phyloP scores from a whole-genome alignment of 2,113 vertebrate species.

The Serinus canaria region DNA sequence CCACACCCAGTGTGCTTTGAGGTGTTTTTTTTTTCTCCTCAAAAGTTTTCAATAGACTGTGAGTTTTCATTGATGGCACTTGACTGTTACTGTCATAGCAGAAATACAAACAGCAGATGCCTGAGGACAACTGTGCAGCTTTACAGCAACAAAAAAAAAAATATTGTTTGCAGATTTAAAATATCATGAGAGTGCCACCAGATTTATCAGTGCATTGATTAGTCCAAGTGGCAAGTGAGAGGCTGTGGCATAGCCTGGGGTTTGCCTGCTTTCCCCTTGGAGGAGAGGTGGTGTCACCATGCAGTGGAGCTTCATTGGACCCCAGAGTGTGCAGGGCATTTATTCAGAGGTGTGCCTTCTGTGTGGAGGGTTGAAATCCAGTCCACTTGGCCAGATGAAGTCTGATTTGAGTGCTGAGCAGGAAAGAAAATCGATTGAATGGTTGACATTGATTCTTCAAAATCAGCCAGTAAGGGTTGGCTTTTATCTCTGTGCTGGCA shows the following conservation, averaged over 20 bases:
- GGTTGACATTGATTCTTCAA: conserved; percentile 6
- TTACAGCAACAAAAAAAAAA: not conserved
- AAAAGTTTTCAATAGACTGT: conserved; percentile 3
- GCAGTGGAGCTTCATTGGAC: not conserved
- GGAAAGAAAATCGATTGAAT: conserved; percentile 1
- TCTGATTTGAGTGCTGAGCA: not conserved
- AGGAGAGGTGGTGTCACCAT: fast-evolving
- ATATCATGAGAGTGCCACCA: not conserved
- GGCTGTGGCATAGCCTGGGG: not conserved
- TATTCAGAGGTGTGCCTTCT: not conserved
- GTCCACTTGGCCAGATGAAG: not conserved
- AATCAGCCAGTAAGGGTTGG: not conserved
- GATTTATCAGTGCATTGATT: not conserved
- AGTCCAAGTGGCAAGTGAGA: not conserved
- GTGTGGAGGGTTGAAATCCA: not conserved
- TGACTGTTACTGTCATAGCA: conserved; percentile 44
- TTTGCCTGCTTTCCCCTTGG: not conserved
- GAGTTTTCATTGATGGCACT: conserved; percentile 57
- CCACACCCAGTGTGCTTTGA: conserved; percentile 20
- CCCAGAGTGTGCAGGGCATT: not conserved
- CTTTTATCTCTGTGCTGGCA: conserved; percentile 37
- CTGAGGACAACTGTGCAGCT: not conserved
- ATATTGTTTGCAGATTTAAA: not conserved
- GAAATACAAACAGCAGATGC: conserved; percentile 43
- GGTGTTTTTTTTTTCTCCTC: conserved; percentile 32